phyloP scores from a whole-genome alignment of 2,113 vertebrate genomes.

The Elanus axillaris region DNA sequence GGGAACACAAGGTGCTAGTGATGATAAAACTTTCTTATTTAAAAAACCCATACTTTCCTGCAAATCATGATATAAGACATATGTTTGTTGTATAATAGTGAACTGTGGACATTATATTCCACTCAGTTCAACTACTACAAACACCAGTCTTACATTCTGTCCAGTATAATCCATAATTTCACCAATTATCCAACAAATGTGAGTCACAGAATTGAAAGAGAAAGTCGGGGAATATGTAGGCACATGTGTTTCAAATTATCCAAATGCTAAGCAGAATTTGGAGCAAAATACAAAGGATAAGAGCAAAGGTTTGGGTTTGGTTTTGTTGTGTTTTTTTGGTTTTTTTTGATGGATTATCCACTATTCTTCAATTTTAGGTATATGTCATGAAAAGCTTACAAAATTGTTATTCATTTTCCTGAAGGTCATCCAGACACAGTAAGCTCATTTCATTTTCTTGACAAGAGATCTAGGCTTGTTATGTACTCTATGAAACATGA shows the following conservation, averaged over 20 bases:
- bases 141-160: not conserved
- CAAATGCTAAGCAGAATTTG: not conserved
- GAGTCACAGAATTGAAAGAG: not conserved
- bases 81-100: not conserved
- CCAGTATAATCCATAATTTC: not conserved
- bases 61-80: not conserved
- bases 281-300: not conserved
- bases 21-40: not conserved
- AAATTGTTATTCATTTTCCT: conserved; percentile 38
- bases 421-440: conserved; percentile 33
- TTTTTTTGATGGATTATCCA: not conserved
- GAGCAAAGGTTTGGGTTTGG: not conserved
- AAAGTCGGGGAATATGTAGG: not conserved
- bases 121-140: not conserved
- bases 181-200: not conserved
- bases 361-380: not conserved
- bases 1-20: not conserved
- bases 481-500: conserved; percentile 1
- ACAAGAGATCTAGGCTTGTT: conserved; percentile 31
- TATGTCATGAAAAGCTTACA: conserved; percentile 2
- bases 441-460: conserved; percentile 55
- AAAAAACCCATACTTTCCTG: not conserved
- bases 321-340: not conserved
- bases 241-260: not conserved
- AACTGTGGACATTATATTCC: not conserved